Conservation (phyloP, 2,797 vertebrate genomes). For the Dicrostonyx torquatus region DNA sequence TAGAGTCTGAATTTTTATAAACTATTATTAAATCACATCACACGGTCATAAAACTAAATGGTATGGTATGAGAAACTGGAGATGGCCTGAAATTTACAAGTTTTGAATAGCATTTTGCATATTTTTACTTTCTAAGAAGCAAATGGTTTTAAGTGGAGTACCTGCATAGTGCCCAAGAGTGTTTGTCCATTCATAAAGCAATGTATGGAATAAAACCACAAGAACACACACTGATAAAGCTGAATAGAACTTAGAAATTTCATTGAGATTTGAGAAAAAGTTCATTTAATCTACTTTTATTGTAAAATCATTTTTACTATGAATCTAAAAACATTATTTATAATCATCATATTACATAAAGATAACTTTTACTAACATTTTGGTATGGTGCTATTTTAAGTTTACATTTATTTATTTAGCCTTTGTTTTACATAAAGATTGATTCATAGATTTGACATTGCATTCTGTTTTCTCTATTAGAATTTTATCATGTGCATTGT, state of each 20-base stretch:
- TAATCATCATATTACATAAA: neutral
- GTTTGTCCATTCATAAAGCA: neutral
- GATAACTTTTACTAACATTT: neutral
- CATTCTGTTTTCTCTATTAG: neutral
- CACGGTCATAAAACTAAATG: neutral
- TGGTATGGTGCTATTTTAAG: neutral
- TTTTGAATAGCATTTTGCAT: slow-evolving; percentile 25
- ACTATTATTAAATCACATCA: neutral
- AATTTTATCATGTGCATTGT: neutral
- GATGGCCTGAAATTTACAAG: neutral
- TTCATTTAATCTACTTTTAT: slow-evolving; percentile 32
- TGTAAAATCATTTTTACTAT: neutral
- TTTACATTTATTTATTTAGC: neutral
- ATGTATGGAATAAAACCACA: slow-evolving; percentile 41
- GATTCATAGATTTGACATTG: neutral
- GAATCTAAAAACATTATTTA: neutral
- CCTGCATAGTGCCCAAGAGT: slow-evolving; percentile 3
- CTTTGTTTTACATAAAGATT: neutral
- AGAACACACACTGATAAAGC: slow-evolving; percentile 31
- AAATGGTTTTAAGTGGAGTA: neutral
- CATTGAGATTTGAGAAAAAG: slow-evolving; percentile 9
- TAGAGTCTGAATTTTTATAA: slow-evolving; percentile 31
- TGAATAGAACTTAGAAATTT: neutral
- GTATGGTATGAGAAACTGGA: neutral
- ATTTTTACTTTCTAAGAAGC: slow-evolving; percentile 14